Evolutionary conservation across 1,140 invertebrate genomes (phyloP), one percentile per base, ranked within the genome.

Genomic region (Zophobas morio): DNA sequence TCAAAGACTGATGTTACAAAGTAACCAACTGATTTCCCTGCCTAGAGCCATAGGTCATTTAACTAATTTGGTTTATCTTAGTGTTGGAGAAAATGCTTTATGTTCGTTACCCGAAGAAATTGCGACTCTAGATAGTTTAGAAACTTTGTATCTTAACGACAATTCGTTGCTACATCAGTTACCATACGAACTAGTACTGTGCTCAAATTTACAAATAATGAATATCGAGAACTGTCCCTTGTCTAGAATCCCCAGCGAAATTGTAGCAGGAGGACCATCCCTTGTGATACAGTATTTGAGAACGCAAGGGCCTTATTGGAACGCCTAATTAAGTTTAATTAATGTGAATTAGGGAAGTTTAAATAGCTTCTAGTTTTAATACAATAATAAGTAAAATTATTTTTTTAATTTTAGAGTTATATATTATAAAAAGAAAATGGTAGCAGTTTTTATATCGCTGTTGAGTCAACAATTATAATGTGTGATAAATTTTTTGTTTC

Each of bases 201-300:
- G 99, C 89, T 93, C 94, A 72, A 98, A 97, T 85, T 90, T 99
- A 70, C 97, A 98, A 89, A 99, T 99, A 84, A 99, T 99, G 95
- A 98, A 96, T 84, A 99, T 99, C 88, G 99, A 99, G 87, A 99
- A 99, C 88, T 99, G 99, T 90, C 98, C 98, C 46, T 88, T 99
- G 57, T 96, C 95, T 78, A 96, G 98, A 84, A 98, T 99, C 84
- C 98, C 99, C 56, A 90, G 93, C 4, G 99, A 99, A 87, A 97
- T 98, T 82, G 96, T 98, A 0, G 93, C 92, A 42, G 96, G 96
- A 66, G 99, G 99, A 0, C 98, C 99, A 4, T 99, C 98, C 35
- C 89, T 99, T 81, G 98, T 99, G 34, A 99, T 99, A 86, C 97
- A 98, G 88, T 99, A 96, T 90, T 91, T 99, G 74, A 99, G 99